Conservation (phyloP, 2,888 invertebrate species). For the Erannis defoliaria region DNA sequence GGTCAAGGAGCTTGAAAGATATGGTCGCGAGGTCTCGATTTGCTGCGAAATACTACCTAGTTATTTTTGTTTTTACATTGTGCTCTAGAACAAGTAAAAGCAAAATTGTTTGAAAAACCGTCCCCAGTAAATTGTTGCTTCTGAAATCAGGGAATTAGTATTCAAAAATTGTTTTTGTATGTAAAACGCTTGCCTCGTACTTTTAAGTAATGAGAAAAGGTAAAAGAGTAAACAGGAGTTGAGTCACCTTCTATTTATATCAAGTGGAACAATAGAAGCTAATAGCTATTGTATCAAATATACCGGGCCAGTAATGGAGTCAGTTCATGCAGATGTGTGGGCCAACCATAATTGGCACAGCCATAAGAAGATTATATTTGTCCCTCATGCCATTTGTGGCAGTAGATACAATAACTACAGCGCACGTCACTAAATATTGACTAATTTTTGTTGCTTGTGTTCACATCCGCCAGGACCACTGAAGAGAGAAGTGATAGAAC, state of each 20-base stretch:
- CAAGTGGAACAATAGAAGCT: slow-evolving; percentile 40
- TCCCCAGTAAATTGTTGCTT: too few species aligned
- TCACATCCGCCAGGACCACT: slow-evolving; percentile 10
- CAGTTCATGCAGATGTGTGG: slow-evolving; percentile 42
- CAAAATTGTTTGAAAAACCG: too few species aligned
- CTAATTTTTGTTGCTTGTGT: slow-evolving; percentile 35
- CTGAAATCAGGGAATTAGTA: too few species aligned
- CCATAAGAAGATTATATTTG: slow-evolving; percentile 47
- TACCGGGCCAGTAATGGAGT: slow-evolving; percentile 26
- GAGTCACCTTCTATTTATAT: slow-evolving; percentile 41
- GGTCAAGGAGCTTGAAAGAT: too few species aligned
- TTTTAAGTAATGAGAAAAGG: background rate
- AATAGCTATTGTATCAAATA: slow-evolving; percentile 40
- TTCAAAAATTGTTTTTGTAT: too few species aligned
- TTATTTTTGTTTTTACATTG: too few species aligned
- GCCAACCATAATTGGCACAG: slow-evolving; percentile 34
- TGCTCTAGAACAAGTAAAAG: too few species aligned
- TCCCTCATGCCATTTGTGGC: slow-evolving; percentile 41
- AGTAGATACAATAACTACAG: slow-evolving; percentile 45
- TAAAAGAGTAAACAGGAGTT: background rate
- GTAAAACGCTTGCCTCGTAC: background rate
- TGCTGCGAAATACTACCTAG: too few species aligned
- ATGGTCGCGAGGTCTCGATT: too few species aligned
- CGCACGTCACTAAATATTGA: slow-evolving; percentile 51
- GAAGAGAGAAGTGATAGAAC: too few species aligned